Percentiles rank a stretch among this genome's conserved stretches.
Evolutionary conservation across 2,797 vertebrate genomes (phyloP).

Genomic region (Emydoidea blandingii): DNA sequence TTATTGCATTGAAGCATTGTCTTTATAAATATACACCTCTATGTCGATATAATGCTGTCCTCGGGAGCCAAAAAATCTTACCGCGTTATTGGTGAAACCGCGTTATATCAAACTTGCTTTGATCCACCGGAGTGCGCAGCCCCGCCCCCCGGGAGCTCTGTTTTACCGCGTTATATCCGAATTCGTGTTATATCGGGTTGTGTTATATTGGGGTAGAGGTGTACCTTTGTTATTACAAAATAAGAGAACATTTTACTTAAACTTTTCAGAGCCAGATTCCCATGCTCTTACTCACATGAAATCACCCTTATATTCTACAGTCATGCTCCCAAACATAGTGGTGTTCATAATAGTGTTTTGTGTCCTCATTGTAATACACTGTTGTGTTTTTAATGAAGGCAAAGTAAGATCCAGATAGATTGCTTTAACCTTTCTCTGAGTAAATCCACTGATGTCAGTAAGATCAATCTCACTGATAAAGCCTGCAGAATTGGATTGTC

Average conservation of each 20-base stretch:
- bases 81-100: too few relatives aligned
- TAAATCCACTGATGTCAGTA: background rate
- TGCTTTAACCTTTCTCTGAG: background rate
- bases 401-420: background rate
- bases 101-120: too few relatives aligned
- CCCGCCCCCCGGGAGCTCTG: too few relatives aligned
- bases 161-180: too few relatives aligned
- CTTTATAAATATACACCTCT: background rate
- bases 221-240: background rate
- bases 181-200: too few relatives aligned
- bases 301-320: background rate
- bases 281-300: background rate
- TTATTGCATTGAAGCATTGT: conserved; percentile 8
- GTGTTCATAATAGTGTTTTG: background rate
- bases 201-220: too few relatives aligned
- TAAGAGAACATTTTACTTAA: background rate
- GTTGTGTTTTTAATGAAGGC: background rate
- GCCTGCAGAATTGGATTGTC: background rate
- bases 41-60: too few relatives aligned
- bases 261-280: background rate
- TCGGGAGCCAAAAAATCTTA: too few relatives aligned
- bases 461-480: background rate
- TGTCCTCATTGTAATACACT: background rate
- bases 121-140: too few relatives aligned
- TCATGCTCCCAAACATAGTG: background rate